Evolutionary conservation across 1,140 invertebrate genomes (phyloP).

Genomic region (Trinorchestia longiramus): DNA sequence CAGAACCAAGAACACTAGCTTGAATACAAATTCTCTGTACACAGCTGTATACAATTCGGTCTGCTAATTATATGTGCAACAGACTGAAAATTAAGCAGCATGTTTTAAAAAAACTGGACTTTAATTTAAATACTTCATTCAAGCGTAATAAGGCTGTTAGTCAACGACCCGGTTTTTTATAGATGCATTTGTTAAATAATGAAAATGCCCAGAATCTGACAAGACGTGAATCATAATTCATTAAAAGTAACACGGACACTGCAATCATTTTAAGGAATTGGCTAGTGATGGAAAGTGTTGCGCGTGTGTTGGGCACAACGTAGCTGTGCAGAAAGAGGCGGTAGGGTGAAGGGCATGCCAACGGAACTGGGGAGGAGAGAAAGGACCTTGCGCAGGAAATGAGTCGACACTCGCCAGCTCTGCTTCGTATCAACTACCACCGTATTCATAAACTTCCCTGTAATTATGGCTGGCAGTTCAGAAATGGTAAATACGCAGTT

Average conservation of each 20-base stretch:
- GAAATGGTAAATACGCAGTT: neutral
- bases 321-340: slow-evolving; percentile 10
- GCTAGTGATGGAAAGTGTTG: neutral
- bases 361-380: neutral
- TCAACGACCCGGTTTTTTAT: too few relatives aligned
- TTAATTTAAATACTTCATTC: too few relatives aligned
- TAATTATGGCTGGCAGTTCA: neutral
- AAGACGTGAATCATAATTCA: neutral
- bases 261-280: neutral
- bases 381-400: neutral
- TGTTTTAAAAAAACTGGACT: too few relatives aligned
- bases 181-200: too few relatives aligned
- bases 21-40: too few relatives aligned
- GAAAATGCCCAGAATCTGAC: too few relatives aligned
- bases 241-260: neutral
- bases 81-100: too few relatives aligned
- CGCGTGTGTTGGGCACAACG: neutral
- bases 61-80: too few relatives aligned
- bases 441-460: neutral
- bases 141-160: too few relatives aligned
- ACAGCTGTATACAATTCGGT: too few relatives aligned
- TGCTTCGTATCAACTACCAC: neutral
- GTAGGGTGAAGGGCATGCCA: slow-evolving; percentile 17
- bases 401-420: neutral
- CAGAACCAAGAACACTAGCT: too few relatives aligned